Base-by-base conservation (phyloP, 2,888 invertebrate genomes). In the Euspilapteryx auroguttella region DNA sequence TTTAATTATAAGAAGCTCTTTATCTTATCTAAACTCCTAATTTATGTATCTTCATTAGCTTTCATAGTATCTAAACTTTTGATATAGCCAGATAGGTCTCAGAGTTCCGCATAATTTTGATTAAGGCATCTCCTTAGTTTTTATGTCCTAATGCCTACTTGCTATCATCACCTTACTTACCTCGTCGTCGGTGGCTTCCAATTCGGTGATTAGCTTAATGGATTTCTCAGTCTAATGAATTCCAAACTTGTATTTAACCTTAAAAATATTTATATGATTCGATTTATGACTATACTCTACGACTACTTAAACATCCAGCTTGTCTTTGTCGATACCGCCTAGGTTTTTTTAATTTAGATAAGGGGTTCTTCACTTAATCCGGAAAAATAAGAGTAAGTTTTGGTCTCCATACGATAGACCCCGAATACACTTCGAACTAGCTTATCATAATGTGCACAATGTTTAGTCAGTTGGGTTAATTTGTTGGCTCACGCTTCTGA, bases 201-300 rank as follows among this genome's bases (percentile, higher is more conserved):
- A 57, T 55, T 58, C 50, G 48, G 49, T 51, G 65, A 64, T 68
- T 64, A 68, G 49, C 59, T 53, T 69, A 71, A 68, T 66, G 63
- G 64, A 64, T 64, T 68, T 61, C 62, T 58, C 61, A 61, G 61
- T 62, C 58, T 62, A 66, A 68, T 61, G 59, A 62, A 58, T 57
- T 49, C 54, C 55, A 56, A 40, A 64, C 52, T 56, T 57, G 37
- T 50, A 59, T 62, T 65, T 65, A 63, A 59, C 45, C 52, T 61
- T 57, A 63, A 61, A 49, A 56, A 55, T 55, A 59, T 62, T 62
- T 63, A 64, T 64, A 63, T 45, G 47, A 44, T 45, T 36, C 42
- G 53, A 52, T 58, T 63, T 50, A 57, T 49, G 55, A 55, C 54
- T 47, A 37, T 44, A 41, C 42, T 40, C 40, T n/a, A n/a, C n/a